A percentile compares a stretch with the other conserved stretches of the same genome.
phyloP scores from a whole-genome alignment of 2,888 invertebrate species.

The Dinocampus coccinellae region DNA sequence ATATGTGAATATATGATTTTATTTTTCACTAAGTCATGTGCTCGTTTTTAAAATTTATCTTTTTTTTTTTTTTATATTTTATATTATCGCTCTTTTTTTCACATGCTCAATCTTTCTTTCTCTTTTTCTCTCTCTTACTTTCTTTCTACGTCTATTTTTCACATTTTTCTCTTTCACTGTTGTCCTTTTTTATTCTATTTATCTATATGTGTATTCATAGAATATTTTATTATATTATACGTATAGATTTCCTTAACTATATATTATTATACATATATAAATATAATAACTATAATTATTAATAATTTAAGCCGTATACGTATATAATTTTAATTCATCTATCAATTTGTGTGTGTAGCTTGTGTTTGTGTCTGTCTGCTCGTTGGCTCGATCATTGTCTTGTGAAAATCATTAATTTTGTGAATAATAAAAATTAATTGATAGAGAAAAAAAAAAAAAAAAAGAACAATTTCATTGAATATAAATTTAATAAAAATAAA shows the following conservation, averaged over 20 bases:
- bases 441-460: not conserved
- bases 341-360: conserved; percentile 50
- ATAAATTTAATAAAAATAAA: too few relatives aligned
- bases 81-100: too few relatives aligned
- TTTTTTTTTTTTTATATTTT: conserved; percentile 38
- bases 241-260: conserved; percentile 34
- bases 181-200: conserved; percentile 39
- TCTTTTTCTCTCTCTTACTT: conserved; percentile 33
- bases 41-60: conserved; percentile 28
- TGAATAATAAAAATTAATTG: not conserved
- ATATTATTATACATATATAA: conserved; percentile 46
- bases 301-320: conserved; percentile 36
- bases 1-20: not conserved
- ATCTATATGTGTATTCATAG: conserved; percentile 41
- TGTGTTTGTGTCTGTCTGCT: conserved; percentile 53
- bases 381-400: conserved; percentile 41
- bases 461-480: too few relatives aligned
- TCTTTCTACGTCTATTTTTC: conserved; percentile 37
- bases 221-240: conserved; percentile 23
- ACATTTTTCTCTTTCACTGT: conserved; percentile 11
- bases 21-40: not conserved
- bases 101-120: conserved; percentile 36
- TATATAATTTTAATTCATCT: conserved; percentile 41
- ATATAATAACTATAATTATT: too few relatives aligned
- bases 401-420: conserved; percentile 35